Evolutionary conservation across 2,113 vertebrate genomes (phyloP).

Genomic region (Lepisosteus osseus): DNA sequence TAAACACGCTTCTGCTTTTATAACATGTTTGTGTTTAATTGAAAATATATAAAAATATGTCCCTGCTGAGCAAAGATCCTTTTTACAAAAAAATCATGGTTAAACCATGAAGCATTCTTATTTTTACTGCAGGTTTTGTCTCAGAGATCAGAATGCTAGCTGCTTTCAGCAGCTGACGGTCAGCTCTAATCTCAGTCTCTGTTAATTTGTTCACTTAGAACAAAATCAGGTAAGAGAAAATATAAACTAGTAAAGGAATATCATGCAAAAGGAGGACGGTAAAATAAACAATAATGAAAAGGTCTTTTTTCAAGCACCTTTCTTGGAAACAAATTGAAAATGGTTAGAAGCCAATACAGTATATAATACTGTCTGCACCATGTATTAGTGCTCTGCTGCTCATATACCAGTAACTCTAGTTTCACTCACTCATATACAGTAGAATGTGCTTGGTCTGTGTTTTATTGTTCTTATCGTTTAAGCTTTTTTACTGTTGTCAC

Average conservation of each 20-base stretch:
- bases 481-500: background rate
- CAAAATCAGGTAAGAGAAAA: no score
- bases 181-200: background rate
- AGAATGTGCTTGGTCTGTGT: conserved; percentile 19
- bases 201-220: background rate
- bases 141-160: no score
- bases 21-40: no score
- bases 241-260: no score
- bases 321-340: conserved; percentile 23
- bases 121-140: no score
- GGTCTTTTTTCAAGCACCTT: background rate
- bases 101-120: no score
- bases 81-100: no score
- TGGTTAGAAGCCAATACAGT: conserved; percentile 9
- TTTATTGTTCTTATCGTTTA: background rate
- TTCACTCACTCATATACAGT: background rate
- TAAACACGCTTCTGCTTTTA: no score
- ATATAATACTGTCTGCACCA: background rate
- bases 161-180: background rate
- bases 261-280: background rate
- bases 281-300: background rate
- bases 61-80: no score
- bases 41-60: no score
- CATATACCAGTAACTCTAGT: conserved; percentile 5
- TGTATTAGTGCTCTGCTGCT: conserved; percentile 9